These are phyloP conservation scores for Porites australiensis DNA, from an alignment of 64 coral and sea anemone species.

Conservation along the genomic window DNA sequence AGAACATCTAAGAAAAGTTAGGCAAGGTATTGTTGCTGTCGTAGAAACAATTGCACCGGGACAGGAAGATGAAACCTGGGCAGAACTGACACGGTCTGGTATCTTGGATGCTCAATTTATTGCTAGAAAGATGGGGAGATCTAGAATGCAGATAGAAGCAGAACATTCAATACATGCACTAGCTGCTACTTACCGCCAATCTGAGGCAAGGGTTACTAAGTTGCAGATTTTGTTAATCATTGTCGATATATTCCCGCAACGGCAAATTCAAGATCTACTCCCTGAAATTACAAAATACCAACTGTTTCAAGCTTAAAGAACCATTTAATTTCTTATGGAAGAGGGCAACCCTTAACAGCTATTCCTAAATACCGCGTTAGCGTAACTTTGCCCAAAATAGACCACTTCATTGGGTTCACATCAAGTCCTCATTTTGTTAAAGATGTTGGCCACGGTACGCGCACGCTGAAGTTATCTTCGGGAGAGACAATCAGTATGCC, in stretches of 20 bases:
- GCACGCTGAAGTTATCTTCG: slow-evolving; percentile 18
- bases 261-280: neutral
- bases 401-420: slow-evolving; percentile 39
- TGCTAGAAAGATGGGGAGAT: neutral
- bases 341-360: neutral
- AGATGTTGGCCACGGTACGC: slow-evolving; percentile 16
- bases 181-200: slow-evolving; percentile 10
- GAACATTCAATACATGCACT: slow-evolving; percentile 7
- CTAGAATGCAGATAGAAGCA: neutral
- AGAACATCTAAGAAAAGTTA: slow-evolving; percentile 40
- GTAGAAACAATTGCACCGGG: slow-evolving; percentile 54
- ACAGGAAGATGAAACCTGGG: slow-evolving; percentile 28
- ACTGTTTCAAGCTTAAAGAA: slow-evolving; percentile 36
- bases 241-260: slow-evolving; percentile 1
- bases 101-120: slow-evolving; percentile 19
- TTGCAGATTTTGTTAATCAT: slow-evolving; percentile 34
- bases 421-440: slow-evolving; percentile 35
- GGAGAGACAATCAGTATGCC: slow-evolving; percentile 53
- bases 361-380: slow-evolving; percentile 27
- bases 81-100: neutral
- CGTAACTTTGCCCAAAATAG: slow-evolving; percentile 44
- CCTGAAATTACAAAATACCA: slow-evolving; percentile 29
- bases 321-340: slow-evolving; percentile 15
- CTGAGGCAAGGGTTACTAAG: slow-evolving; percentile 14
- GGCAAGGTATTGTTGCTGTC: slow-evolving; percentile 35